A percentile compares a stretch with the other conserved stretches of the same genome.
These are phyloP conservation scores for Drosophila fulvimacula DNA, from an alignment of 2,888 invertebrate genomes.

Conservation along the genomic window DNA sequence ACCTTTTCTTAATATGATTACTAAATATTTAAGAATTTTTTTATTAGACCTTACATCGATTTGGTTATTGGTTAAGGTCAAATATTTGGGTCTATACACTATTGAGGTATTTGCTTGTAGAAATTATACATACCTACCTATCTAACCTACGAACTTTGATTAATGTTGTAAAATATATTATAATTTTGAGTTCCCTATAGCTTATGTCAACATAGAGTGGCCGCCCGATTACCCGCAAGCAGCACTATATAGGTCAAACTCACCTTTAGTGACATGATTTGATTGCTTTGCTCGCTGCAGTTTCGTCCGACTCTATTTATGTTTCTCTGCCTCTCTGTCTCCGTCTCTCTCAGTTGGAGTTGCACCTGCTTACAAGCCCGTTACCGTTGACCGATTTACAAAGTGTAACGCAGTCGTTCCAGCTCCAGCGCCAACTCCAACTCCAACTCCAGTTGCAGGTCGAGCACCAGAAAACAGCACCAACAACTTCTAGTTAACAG, in stretches of 20 bases:
- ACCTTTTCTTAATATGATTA: no score
- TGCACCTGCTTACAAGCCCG: constrained; percentile 73
- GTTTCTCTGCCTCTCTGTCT: constrained; percentile 4
- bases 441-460: constrained; percentile 12
- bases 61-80: no score
- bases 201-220: background rate
- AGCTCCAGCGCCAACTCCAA: constrained; percentile 20
- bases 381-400: constrained; percentile 75
- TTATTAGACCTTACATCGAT: no score
- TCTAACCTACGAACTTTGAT: background rate
- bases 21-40: no score
- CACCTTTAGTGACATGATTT: constrained; percentile 73
- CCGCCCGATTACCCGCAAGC: no score
- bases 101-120: no score
- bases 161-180: background rate
- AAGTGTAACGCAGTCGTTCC: constrained; percentile 56
- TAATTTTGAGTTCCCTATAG: background rate
- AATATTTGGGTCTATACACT: no score
- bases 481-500: constrained; percentile 53
- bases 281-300: constrained; percentile 29
- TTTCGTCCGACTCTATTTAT: constrained; percentile 10
- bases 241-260: constrained; percentile 61
- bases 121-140: no score
- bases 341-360: constrained; percentile 43
- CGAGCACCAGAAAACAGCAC: constrained; percentile 21